Evolutionary conservation across 2,797 vertebrate species (phyloP).

Genomic region (Valencia hispanica): DNA sequence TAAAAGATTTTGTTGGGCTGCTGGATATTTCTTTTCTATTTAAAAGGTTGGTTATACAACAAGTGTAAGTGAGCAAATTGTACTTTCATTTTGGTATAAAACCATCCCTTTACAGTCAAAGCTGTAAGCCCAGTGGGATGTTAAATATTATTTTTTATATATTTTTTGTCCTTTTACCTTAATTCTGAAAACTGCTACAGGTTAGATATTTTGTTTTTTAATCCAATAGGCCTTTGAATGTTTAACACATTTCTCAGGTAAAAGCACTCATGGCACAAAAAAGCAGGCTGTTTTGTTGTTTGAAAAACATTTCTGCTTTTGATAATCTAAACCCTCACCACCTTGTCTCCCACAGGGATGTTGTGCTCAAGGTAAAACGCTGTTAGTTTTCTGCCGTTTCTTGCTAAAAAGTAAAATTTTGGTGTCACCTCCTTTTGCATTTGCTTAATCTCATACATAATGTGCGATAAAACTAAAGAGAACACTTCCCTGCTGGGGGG

Average conservation of each 20-base stretch:
- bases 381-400: neutral
- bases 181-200: neutral
- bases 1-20: neutral
- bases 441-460: neutral
- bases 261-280: neutral
- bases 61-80: neutral
- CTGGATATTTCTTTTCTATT: neutral
- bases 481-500: no score
- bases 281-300: neutral
- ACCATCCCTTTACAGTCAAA: neutral
- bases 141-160: neutral
- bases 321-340: neutral
- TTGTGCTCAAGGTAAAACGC: neutral
- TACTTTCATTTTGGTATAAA: neutral
- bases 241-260: neutral
- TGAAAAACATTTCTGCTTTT: neutral
- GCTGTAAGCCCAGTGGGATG: neutral
- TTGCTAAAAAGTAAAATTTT: neutral
- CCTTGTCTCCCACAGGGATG: neutral
- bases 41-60: no score
- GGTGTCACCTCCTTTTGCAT: neutral
- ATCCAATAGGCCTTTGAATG: neutral
- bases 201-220: neutral
- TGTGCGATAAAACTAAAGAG: neutral
- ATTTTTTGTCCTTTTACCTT: neutral